phyloP scores from a whole-genome alignment of 2,113 vertebrate species.

The Pedetes capensis region DNA sequence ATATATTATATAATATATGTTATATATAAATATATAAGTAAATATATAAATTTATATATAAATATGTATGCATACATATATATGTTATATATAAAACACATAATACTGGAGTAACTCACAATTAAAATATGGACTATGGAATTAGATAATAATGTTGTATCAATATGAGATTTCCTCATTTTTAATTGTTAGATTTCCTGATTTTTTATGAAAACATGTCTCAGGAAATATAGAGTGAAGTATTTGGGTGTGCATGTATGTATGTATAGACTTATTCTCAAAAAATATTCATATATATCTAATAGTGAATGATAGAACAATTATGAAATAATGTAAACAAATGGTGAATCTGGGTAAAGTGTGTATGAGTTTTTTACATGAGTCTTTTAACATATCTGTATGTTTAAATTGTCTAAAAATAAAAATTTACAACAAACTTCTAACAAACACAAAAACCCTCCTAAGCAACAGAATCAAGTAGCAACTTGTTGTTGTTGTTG shows the following conservation, averaged over 20 bases:
- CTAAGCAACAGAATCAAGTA: background rate
- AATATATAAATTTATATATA: too few species aligned
- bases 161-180: background rate
- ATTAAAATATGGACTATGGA: background rate
- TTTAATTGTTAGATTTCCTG: too few species aligned
- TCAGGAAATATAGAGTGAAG: background rate
- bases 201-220: too few species aligned
- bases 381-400: background rate
- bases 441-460: background rate
- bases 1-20: too few species aligned
- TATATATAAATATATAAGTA: too few species aligned
- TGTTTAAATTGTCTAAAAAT: background rate
- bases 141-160: background rate
- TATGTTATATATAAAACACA: background rate
- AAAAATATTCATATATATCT: background rate
- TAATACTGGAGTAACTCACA: background rate
- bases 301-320: background rate
- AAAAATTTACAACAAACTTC: background rate
- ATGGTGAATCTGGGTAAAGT: background rate
- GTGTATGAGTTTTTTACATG: background rate
- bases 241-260: background rate
- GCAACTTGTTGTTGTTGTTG: too few species aligned
- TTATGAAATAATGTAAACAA: background rate
- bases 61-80: too few species aligned
- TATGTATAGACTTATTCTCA: background rate